Base-by-base conservation (phyloP, 92 coral and sea anemone species). In the Heteractis magnifica region DNA sequence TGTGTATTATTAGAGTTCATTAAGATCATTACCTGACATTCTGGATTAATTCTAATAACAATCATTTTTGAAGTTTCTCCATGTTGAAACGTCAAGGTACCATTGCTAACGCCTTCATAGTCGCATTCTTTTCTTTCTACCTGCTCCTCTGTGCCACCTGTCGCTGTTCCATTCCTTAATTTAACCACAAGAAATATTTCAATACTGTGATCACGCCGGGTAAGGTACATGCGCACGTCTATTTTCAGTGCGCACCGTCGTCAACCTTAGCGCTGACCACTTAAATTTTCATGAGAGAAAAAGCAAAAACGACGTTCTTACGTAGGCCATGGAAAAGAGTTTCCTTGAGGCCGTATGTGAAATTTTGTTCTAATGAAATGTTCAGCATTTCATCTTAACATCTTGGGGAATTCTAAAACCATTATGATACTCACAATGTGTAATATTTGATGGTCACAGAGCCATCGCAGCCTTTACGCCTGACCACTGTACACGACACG, bases 401-500 rank as follows among this genome's bases (percentile, higher is more conserved):
- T 34, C 44, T 34, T 34, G 44, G 44, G 44, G 44, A 34, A 34
- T 34, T 34, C 44, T 34, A 34, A 34, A 34, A 34, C 1, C 44
- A 34, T 34, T 34, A 26, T 18, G 9, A 5, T 53, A 80, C 97
- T 89, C 71, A 93, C 97, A 93, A 77, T 9, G 94, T 93, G 77
- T 92, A 87, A 77, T 91, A 93, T 44, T 84, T 76, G 75, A 93
- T 48, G 10, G 94, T 91, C 15, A 90, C 97, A 12, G 81, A 80
- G 4, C 97, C 97, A 81, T 93, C 97, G 74, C 97, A 91, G 5
- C 97, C 97, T 71, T 87, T 91, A n/a, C 85, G 80, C 44, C 97
- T 86, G 26, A 91, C 87, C 0, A 93, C 89, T 6, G 83, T 85
- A 49, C 93, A 90, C 50, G 89, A 85, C 53, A 85, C 93, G 15